Percentiles rank a stretch among this genome's conserved stretches.
phyloP scores from a whole-genome alignment of 2,888 invertebrate species.

The Griposia aprilina region DNA sequence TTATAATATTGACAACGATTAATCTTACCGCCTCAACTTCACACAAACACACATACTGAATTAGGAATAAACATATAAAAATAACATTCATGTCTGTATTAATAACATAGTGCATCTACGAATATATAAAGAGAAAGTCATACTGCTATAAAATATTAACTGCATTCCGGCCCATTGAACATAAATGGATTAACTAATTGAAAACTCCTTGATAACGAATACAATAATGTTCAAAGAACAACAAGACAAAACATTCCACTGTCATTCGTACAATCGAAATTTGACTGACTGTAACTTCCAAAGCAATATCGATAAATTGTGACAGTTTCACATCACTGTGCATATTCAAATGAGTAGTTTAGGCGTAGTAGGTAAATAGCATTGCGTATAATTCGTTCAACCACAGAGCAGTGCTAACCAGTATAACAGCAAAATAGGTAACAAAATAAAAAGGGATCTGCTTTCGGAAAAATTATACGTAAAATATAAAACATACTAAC shows the following conservation, averaged over 20 bases:
- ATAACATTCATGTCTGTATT: conserved; percentile 80
- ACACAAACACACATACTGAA: conserved; percentile 70
- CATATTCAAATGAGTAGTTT: conserved; percentile 86
- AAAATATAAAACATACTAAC: too few species aligned
- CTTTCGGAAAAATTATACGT: background rate
- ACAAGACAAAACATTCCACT: background rate
- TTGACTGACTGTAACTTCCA: background rate
- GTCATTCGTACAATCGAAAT: background rate
- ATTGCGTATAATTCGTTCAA: conserved; percentile 72
- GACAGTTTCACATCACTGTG: conserved; percentile 70
- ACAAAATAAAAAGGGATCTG: background rate
- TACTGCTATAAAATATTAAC: conserved; percentile 76
- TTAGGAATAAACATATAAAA: conserved; percentile 79
- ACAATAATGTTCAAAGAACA: background rate
- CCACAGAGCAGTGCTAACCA: conserved; percentile 28
- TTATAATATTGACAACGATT: conserved; percentile 25
- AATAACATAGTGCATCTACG: conserved; percentile 75
- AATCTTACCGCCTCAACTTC: conserved; percentile 79
- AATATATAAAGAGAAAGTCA: conserved; percentile 64
- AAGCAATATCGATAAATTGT: conserved; percentile 57
- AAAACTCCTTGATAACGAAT: conserved; percentile 62
- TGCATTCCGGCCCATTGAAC: conserved; percentile 74
- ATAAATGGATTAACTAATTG: conserved; percentile 75
- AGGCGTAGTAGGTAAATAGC: conserved; percentile 82
- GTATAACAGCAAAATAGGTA: conserved; percentile 1